Base-by-base conservation (phyloP, 2,888 invertebrate genomes). In the Phlogophora meticulosa region DNA sequence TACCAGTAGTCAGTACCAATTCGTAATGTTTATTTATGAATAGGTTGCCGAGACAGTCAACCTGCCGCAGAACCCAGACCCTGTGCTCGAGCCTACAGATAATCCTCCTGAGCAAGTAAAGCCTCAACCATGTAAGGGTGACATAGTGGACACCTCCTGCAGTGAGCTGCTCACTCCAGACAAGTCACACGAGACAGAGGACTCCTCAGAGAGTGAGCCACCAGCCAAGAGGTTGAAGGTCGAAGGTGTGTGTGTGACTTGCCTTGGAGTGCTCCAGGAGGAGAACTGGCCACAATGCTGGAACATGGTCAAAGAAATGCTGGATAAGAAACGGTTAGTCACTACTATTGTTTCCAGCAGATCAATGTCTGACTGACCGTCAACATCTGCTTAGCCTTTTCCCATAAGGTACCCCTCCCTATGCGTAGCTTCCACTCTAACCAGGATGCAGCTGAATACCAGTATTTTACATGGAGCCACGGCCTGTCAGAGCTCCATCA, bases 181-280 rank as follows among this genome's bases (percentile, higher is more conserved):
- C 22, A 42, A 20, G 9, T n/a, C 22, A 22, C 11, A 7, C 17
- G 52, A 65, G 10, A 13, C 40, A 17, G 57, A 36, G 11, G 65
- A 60, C n/a, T 11, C 24, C 7, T 13, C 17, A 0, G 43, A n/a
- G 4, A 28, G 28, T 53, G 68, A 77, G 5, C 78, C 85, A 1
- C 90, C 91, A 0, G 81, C 88, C 3, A 64, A 81, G 34, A 97
- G 96, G 85, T 93, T 93, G 70, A 83, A 89, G 7, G 96, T 96
- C 72, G 73, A 87, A 0, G 94, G 93, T 76, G 91, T 96, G 0
- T 98, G 98, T 83, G 90, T 96, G 0, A 96, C 96, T 56, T 98
- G 98, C 85, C 91, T 98, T 7, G 98, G 97, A 0, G 91, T 98
- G 7, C 95, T 98, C 58, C 97, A 97, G 83, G 93, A 96, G 61